These are phyloP conservation scores for Porphyrio hochstetteri DNA, from an alignment of 2,113 vertebrate species.

Conservation along the genomic window DNA sequence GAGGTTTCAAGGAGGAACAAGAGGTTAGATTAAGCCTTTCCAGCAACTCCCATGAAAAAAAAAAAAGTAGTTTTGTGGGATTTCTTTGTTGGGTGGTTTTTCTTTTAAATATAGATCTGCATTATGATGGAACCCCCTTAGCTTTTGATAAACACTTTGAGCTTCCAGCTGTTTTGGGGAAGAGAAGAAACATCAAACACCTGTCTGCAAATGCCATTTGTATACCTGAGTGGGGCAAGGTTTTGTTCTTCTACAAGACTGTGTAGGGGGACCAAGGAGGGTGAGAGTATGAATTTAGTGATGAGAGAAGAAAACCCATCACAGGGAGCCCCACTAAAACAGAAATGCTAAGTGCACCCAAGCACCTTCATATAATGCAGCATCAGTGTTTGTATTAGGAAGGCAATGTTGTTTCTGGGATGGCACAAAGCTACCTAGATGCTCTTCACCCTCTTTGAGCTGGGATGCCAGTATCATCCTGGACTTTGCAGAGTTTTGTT, in stretches of 20 bases:
- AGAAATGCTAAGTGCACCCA: neutral
- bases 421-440: neutral
- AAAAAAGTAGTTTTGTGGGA: neutral
- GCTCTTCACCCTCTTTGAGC: neutral
- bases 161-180: slow-evolving; percentile 14
- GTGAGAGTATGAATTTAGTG: neutral
- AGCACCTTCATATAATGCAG: neutral
- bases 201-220: neutral
- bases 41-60: neutral
- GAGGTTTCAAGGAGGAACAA: neutral
- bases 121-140: neutral
- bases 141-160: slow-evolving; percentile 25
- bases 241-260: neutral
- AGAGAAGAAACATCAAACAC: neutral
- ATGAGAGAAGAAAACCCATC: neutral
- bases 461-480: neutral
- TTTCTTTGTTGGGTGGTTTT: neutral
- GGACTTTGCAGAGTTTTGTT: neutral
- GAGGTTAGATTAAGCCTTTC: neutral
- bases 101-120: neutral
- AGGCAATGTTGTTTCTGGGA: neutral
- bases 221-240: neutral
- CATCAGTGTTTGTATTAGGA: neutral
- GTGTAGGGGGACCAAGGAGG: too few relatives aligned
- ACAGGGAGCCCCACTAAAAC: neutral